Conservation (phyloP, 2,888 invertebrate genomes). For the Drosophila nr. perissopoda region DNA sequence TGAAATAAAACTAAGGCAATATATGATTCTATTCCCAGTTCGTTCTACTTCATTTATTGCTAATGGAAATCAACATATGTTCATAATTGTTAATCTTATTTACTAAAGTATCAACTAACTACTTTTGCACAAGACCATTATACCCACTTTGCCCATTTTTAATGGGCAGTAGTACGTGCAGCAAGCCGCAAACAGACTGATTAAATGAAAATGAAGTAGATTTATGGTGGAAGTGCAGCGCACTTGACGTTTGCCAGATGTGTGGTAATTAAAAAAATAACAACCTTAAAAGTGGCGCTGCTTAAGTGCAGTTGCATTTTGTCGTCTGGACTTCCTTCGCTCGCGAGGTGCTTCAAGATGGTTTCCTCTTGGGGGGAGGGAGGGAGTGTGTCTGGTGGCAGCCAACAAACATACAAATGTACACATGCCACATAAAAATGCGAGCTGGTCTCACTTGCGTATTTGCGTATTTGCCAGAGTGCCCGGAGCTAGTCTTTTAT, state of each 20-base stretch:
- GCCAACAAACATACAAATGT: neutral
- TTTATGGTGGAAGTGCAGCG: neutral
- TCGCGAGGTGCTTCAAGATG: neutral
- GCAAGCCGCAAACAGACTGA: neutral
- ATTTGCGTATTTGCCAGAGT: constrained; percentile 18
- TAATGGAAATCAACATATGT: neutral
- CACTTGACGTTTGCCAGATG: neutral
- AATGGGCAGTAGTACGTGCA: neutral
- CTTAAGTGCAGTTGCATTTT: constrained; percentile 7
- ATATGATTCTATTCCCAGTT: too few species aligned
- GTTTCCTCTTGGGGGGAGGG: too few species aligned
- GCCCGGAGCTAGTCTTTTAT: constrained; percentile 22
- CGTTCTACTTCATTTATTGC: neutral
- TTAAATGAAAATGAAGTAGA: neutral
- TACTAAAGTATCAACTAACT: neutral
- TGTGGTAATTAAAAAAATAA: neutral
- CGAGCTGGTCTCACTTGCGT: constrained; percentile 1
- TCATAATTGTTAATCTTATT: too few species aligned
- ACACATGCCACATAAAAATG: neutral
- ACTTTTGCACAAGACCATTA: neutral
- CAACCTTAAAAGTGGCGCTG: neutral
- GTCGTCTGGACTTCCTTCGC: constrained; percentile 2
- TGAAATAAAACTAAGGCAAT: neutral
- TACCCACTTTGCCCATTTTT: neutral
- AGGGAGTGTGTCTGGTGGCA: neutral